phyloP scores from a whole-genome alignment of 2,888 invertebrate species.

The Agriopis marginaria region DNA sequence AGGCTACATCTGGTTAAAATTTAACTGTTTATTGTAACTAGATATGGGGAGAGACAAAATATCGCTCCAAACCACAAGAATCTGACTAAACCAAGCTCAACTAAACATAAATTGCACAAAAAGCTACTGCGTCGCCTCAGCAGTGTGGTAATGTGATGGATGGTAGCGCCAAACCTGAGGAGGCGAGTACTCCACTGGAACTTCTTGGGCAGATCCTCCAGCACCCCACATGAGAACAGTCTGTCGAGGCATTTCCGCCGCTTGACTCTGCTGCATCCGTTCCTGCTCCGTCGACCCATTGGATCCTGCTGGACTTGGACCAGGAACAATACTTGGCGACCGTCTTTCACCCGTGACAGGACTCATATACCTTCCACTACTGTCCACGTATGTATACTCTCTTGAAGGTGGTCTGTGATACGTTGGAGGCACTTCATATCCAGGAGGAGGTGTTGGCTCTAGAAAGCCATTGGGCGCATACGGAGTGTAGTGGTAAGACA shows the following conservation, averaged over 20 bases:
- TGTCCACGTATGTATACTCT: slow-evolving; percentile 87
- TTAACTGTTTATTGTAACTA: neutral
- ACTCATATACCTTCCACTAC: slow-evolving; percentile 86
- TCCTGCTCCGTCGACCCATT: slow-evolving; percentile 78
- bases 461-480: slow-evolving; percentile 94
- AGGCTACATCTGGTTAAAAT: neutral
- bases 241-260: slow-evolving; percentile 90
- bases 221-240: slow-evolving; percentile 98
- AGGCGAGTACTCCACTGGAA: slow-evolving; percentile 79
- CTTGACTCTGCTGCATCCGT: slow-evolving; percentile 70
- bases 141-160: slow-evolving; percentile 82
- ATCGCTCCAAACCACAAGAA: slow-evolving; percentile 3
- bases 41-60: neutral
- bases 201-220: slow-evolving; percentile 78
- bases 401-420: slow-evolving; percentile 88
- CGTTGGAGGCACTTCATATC: slow-evolving; percentile 86
- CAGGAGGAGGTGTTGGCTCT: slow-evolving; percentile 88
- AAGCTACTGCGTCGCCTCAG: slow-evolving; percentile 81
- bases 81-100: slow-evolving; percentile 33
- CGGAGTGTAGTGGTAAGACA: slow-evolving; percentile 92
- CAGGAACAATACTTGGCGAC: slow-evolving; percentile 86
- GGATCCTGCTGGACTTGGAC: slow-evolving; percentile 79
- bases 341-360: slow-evolving; percentile 88
- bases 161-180: slow-evolving; percentile 85
- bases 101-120: slow-evolving; percentile 62